Evolutionary conservation across 2,888 invertebrate genomes (phyloP).

Genomic region (Dynastes hyllus): DNA sequence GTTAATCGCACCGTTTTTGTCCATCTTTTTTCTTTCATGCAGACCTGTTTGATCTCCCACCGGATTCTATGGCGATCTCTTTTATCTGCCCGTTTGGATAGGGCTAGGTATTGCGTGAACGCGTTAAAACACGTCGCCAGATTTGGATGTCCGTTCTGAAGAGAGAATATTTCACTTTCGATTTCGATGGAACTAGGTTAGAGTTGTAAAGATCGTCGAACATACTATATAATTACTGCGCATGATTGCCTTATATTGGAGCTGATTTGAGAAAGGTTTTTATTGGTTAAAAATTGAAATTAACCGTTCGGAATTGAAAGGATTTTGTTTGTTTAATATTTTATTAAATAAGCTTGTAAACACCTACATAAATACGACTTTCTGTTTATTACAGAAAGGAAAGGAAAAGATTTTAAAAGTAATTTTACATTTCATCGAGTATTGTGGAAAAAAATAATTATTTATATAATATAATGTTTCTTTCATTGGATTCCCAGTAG

Average conservation of each 20-base stretch:
- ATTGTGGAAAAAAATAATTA: neutral
- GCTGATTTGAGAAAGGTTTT: neutral
- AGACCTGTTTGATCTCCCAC: too few species aligned
- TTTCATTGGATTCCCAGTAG: too few species aligned
- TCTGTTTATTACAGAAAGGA: neutral
- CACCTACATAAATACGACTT: neutral
- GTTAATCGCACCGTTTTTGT: too few species aligned
- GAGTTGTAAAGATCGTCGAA: neutral
- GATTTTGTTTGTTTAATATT: neutral
- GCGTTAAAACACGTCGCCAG: too few species aligned
- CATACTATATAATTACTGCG: neutral
- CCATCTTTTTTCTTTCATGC: neutral
- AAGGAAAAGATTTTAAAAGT: neutral
- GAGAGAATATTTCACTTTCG: slow-evolving; percentile 30
- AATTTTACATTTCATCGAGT: too few species aligned
- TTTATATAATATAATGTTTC: neutral
- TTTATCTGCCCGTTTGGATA: too few species aligned
- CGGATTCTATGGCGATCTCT: too few species aligned
- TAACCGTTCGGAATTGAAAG: neutral
- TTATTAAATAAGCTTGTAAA: neutral
- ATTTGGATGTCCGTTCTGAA: neutral
- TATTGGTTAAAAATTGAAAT: slow-evolving; percentile 1
- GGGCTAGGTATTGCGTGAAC: too few species aligned
- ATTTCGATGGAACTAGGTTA: slow-evolving; percentile 23
- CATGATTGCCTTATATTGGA: neutral